A percentile compares a stretch with the other conserved stretches of the same genome.
phyloP scores from a whole-genome alignment of 2,113 vertebrate genomes.

The Phocoena sinus region DNA sequence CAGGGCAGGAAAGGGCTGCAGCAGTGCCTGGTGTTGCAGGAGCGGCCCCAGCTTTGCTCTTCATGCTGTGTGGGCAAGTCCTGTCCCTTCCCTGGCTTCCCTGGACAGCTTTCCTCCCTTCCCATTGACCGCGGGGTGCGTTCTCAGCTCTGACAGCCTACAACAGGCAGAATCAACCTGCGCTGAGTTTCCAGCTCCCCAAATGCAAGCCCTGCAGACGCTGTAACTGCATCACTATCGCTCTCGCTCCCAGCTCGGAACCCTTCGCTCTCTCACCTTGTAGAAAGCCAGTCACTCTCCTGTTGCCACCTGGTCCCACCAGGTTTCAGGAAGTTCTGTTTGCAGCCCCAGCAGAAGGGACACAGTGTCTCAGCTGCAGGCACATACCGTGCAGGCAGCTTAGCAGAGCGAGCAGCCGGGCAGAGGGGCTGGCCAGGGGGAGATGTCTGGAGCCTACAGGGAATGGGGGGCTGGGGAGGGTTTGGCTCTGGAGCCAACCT shows the following conservation, averaged over 20 bases:
- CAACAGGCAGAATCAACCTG: background rate
- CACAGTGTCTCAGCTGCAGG: conserved; percentile 51
- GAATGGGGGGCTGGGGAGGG: background rate
- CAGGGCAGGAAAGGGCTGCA: background rate
- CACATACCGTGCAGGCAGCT: conserved; percentile 25
- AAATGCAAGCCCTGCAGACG: background rate
- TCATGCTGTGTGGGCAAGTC: background rate
- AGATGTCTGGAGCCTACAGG: conserved; percentile 36
- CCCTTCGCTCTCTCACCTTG: background rate
- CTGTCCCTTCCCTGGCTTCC: background rate
- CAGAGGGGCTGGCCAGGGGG: conserved; percentile 56
- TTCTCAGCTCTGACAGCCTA: background rate
- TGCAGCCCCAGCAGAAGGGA: conserved; percentile 68
- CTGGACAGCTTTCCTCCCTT: background rate
- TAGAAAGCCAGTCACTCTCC: conserved; percentile 32
- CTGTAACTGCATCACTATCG: no score
- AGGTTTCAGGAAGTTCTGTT: conserved; percentile 59
- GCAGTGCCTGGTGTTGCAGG: background rate
- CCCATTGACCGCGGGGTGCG: background rate
- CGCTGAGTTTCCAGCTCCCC: background rate
- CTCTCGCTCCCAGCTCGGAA: background rate
- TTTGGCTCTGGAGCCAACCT: background rate
- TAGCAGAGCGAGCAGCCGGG: conserved; percentile 11
- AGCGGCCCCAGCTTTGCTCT: background rate
- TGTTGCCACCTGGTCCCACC: conserved; percentile 12